Percentiles rank a stretch among this genome's conserved stretches.
Conservation (phyloP, 2,888 invertebrate species). For the Plebejus anna region DNA sequence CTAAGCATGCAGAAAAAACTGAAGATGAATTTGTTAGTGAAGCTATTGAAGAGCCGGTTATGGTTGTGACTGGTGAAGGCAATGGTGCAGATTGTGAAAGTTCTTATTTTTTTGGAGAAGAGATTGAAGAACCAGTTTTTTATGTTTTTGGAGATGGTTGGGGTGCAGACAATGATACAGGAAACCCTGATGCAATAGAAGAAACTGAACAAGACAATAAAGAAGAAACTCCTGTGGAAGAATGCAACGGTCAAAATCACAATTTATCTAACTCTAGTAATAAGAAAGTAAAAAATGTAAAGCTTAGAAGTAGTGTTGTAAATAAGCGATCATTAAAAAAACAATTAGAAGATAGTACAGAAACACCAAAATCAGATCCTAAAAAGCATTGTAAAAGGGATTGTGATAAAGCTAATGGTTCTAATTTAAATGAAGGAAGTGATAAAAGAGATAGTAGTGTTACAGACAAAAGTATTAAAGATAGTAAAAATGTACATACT, state of each 20-base stretch:
- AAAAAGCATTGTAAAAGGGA: constrained; percentile 70
- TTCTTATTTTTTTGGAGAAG: constrained; percentile 81
- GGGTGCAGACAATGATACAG: constrained; percentile 86
- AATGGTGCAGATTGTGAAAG: constrained; percentile 83
- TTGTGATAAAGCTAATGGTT: constrained; percentile 55
- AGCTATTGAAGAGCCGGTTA: constrained; percentile 86
- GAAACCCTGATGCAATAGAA: constrained; percentile 79
- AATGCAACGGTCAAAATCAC: constrained; percentile 64
- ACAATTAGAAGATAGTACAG: constrained; percentile 60
- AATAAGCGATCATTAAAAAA: constrained; percentile 65
- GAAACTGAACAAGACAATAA: constrained; percentile 50
- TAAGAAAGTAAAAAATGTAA: constrained; percentile 56
- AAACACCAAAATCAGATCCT: constrained; percentile 58
- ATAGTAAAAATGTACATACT: constrained; percentile 49
- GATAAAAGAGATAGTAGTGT: constrained; percentile 54
- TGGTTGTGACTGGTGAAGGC: constrained; percentile 85
- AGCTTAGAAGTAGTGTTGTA: constrained; percentile 53
- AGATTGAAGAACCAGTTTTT: constrained; percentile 86
- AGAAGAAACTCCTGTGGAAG: constrained; percentile 58
- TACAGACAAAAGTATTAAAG: constrained; percentile 58
- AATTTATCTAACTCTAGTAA: constrained; percentile 54
- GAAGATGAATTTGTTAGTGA: constrained; percentile 70
- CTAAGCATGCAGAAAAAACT: constrained; percentile 25
- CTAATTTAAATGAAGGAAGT: constrained; percentile 49
- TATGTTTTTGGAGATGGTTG: constrained; percentile 85